phyloP scores from a whole-genome alignment of 1,140 invertebrate species.

The Pentalonia nigronervosa region DNA sequence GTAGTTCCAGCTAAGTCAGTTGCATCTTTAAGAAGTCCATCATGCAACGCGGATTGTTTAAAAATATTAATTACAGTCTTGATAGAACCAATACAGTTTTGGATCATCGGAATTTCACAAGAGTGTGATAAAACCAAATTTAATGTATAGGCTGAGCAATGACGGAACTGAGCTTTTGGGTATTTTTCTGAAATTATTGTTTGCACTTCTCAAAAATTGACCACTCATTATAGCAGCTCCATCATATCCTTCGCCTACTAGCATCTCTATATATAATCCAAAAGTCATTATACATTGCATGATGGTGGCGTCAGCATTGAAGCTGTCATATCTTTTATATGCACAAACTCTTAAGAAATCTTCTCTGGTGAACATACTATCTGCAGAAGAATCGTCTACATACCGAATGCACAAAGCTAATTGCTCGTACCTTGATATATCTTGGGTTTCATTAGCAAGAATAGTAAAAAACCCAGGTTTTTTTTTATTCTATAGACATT shows the following conservation, averaged over 20 bases:
- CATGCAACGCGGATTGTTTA: neutral
- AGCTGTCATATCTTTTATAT: neutral
- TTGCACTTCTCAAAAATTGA: neutral
- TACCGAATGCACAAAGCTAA: constrained; percentile 4
- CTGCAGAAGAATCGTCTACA: neutral
- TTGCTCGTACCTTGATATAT: neutral
- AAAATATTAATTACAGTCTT: neutral
- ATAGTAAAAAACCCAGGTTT: neutral
- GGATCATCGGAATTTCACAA: neutral
- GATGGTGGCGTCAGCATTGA: neutral
- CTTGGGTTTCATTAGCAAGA: constrained; percentile 18
- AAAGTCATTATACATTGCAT: neutral
- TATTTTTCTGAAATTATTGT: neutral
- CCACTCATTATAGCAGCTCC: neutral
- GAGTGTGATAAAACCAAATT: neutral
- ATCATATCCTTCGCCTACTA: neutral
- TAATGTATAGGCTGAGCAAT: neutral
- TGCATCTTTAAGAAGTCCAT: neutral
- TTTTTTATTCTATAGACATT: constrained; percentile 21
- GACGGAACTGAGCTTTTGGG: neutral
- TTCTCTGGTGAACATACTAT: neutral
- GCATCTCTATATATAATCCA: neutral
- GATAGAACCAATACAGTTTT: constrained; percentile 9
- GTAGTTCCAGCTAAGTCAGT: neutral
- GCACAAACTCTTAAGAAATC: neutral